Conservation (phyloP, 2,113 vertebrate genomes). For the Stigmatopora nigra region DNA sequence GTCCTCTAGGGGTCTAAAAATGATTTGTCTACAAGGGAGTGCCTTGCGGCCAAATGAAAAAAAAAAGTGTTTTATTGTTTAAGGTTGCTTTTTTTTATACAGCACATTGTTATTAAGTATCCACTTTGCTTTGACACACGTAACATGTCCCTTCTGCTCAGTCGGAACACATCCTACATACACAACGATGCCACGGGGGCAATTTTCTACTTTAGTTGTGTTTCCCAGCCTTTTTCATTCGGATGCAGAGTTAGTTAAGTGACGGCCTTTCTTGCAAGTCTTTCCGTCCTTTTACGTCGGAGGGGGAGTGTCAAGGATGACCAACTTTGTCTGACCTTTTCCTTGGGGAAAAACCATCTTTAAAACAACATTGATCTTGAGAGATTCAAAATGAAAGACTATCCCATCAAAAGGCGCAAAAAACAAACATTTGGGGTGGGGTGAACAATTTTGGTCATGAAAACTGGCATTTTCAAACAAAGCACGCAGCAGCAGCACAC, state of each 20-base stretch:
- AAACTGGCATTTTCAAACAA: conserved; percentile 44
- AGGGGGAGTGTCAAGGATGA: neutral
- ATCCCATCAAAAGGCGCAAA: conserved; percentile 1
- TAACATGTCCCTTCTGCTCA: conserved; percentile 60
- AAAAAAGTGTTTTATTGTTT: conserved; percentile 67
- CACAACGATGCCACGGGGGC: conserved; percentile 40
- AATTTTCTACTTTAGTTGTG: conserved; percentile 27
- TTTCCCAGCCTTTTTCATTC: conserved; percentile 11
- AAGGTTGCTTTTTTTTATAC: conserved; percentile 56
- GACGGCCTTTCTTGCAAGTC: neutral
- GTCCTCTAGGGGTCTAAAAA: neutral
- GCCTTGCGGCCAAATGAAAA: conserved; percentile 35
- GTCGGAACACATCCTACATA: conserved; percentile 45
- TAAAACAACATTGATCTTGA: conserved; percentile 37
- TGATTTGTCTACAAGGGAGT: neutral
- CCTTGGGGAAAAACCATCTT: conserved; percentile 20
- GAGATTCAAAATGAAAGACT: neutral
- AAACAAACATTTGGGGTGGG: conserved; percentile 1
- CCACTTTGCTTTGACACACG: conserved; percentile 61
- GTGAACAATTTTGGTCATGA: conserved; percentile 47
- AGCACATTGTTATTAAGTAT: conserved; percentile 72
- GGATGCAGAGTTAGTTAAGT: neutral
- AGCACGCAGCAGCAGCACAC: conserved; percentile 20
- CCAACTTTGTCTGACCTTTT: neutral
- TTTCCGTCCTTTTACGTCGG: neutral